phyloP scores from a whole-genome alignment of 1,140 invertebrate species.

The Ruditapes philippinarum region DNA sequence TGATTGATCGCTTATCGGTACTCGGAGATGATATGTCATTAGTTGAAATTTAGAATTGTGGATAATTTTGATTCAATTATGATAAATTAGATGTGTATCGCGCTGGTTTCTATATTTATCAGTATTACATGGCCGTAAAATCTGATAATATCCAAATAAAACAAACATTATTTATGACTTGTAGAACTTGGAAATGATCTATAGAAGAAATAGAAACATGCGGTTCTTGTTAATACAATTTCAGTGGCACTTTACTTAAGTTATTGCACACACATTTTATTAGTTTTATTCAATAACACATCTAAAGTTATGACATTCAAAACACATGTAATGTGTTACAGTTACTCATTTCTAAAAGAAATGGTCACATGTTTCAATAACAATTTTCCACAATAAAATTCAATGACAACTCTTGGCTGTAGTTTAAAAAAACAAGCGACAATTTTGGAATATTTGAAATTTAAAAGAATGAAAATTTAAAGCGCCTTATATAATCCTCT shows the following conservation, averaged over 20 bases:
- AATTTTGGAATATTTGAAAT: too few species aligned
- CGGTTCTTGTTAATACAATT: neutral
- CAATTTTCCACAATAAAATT: too few species aligned
- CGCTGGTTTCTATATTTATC: neutral
- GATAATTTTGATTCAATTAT: constrained; percentile 58
- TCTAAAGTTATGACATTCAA: too few species aligned
- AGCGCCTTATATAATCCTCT: too few species aligned
- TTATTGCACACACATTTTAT: too few species aligned
- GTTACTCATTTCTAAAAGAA: too few species aligned
- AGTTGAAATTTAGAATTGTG: constrained; percentile 19
- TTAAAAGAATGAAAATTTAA: too few species aligned
- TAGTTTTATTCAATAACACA: too few species aligned
- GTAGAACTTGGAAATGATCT: neutral
- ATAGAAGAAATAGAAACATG: neutral
- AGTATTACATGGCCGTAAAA: constrained; percentile 25
- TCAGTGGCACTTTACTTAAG: neutral
- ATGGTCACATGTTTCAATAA: too few species aligned
- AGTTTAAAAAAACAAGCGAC: too few species aligned
- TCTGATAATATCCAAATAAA: constrained; percentile 38
- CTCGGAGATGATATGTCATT: constrained; percentile 8
- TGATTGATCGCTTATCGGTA: constrained; percentile 54
- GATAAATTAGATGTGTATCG: constrained; percentile 55
- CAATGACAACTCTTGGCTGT: too few species aligned
- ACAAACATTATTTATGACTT: constrained; percentile 2
- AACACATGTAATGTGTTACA: too few species aligned